These are phyloP conservation scores for Ursus arctos DNA, from an alignment of 2,113 vertebrate genomes.

Conservation along the genomic window DNA sequence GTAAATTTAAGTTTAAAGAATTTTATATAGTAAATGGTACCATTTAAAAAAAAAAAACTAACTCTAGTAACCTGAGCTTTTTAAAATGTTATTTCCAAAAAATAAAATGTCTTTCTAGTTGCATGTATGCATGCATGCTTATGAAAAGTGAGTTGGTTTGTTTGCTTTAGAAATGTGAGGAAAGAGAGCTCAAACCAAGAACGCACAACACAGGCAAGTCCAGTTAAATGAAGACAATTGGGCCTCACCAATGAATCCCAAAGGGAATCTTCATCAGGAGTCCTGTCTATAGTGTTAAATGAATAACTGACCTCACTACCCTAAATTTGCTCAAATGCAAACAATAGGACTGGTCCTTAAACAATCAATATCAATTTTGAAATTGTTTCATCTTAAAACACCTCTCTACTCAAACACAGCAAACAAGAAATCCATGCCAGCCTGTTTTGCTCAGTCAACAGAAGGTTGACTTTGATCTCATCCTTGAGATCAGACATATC, in stretches of 20 bases:
- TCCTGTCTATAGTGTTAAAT: background rate
- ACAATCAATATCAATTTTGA: background rate
- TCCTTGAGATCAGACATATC: background rate
- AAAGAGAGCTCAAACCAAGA: background rate
- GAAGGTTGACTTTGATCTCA: background rate
- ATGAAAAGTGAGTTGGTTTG: background rate
- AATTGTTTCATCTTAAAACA: background rate
- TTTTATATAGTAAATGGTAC: constrained; percentile 68
- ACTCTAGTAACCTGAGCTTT: background rate
- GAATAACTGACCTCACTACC: background rate
- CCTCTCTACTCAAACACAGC: background rate
- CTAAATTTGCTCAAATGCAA: background rate
- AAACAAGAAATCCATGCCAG: background rate
- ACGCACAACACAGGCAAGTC: background rate
- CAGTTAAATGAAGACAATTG: background rate
- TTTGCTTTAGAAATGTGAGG: background rate
- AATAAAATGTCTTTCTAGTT: background rate
- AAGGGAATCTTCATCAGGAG: background rate
- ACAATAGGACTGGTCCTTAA: background rate
- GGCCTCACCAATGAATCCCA: background rate
- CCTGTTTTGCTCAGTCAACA: background rate
- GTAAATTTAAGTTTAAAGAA: constrained; percentile 63
- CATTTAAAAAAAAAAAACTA: constrained; percentile 47
- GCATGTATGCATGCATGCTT: background rate
- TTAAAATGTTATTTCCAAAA: background rate